Evolutionary conservation across 1,140 invertebrate genomes (phyloP).

Genomic region (Lordiphosa collinella): DNA sequence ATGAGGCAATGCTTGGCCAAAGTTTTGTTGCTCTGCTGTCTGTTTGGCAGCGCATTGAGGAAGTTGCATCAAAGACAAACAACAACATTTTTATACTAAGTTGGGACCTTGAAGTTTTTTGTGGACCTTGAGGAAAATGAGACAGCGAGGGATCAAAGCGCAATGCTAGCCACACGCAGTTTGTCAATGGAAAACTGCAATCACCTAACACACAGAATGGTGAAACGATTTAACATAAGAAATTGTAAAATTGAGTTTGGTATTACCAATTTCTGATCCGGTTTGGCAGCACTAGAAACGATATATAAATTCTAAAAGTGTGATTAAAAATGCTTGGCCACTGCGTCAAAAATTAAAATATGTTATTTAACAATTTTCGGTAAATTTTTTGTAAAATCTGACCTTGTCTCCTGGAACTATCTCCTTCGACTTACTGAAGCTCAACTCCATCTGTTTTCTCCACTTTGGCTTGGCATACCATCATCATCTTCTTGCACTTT

Average conservation of each 20-base stretch:
- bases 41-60: constrained; percentile 68
- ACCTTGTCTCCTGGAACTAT: too few species aligned
- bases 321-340: too few species aligned
- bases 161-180: constrained; percentile 56
- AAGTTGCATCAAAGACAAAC: constrained; percentile 75
- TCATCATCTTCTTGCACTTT: background rate
- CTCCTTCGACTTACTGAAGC: too few species aligned
- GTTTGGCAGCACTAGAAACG: too few species aligned
- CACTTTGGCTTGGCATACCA: constrained; percentile 6
- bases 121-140: constrained; percentile 64
- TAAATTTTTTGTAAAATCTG: too few species aligned
- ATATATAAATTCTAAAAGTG: too few species aligned
- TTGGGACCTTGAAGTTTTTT: constrained; percentile 66
- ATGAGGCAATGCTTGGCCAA: constrained; percentile 10
- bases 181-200: constrained; percentile 51
- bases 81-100: constrained; percentile 40
- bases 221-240: constrained; percentile 71
- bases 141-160: constrained; percentile 55
- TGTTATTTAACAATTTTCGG: too few species aligned
- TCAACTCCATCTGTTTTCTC: constrained; percentile 7
- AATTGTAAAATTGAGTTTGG: constrained; percentile 1
- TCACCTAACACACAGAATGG: constrained; percentile 18
- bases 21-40: constrained; percentile 15
- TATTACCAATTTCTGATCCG: too few species aligned
- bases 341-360: too few species aligned